A percentile compares a stretch with the other conserved stretches of the same genome.
phyloP scores from a whole-genome alignment of 2,113 vertebrate species.

The Actenoides lindsayi region DNA sequence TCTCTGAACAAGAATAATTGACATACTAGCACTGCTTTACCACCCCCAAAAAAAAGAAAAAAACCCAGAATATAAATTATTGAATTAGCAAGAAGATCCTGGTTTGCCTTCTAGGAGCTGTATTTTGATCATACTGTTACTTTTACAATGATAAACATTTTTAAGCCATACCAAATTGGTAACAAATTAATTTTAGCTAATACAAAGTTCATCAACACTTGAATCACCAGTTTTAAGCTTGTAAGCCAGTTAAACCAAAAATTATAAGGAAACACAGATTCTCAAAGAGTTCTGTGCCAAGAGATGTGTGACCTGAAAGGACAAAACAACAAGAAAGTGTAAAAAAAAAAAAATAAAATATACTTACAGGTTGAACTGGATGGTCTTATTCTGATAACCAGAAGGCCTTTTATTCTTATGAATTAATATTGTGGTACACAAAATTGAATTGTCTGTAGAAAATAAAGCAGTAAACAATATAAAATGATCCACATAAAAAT shows the following conservation, averaged over 20 bases:
- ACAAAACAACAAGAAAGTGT: not conserved
- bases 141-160: not conserved
- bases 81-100: not conserved
- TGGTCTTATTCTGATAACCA: not conserved
- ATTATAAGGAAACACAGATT: not conserved
- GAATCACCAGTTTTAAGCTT: not conserved
- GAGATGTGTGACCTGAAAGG: not conserved
- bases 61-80: not conserved
- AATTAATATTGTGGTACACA: not conserved
- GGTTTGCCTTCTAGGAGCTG: not conserved
- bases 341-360: not conserved
- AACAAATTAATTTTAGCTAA: not conserved
- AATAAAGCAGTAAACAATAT: not conserved
- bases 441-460: not conserved
- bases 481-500: not conserved
- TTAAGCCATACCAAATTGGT: not conserved
- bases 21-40: not conserved
- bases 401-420: not conserved
- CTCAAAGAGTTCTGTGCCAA: not conserved
- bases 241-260: not conserved
- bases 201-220: not conserved
- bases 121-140: not conserved
- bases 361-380: not conserved
- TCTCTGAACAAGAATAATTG: not conserved
- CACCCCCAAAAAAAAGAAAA: not conserved